Conservation (phyloP, 1,140 invertebrate species). For the Tribolium madens region DNA sequence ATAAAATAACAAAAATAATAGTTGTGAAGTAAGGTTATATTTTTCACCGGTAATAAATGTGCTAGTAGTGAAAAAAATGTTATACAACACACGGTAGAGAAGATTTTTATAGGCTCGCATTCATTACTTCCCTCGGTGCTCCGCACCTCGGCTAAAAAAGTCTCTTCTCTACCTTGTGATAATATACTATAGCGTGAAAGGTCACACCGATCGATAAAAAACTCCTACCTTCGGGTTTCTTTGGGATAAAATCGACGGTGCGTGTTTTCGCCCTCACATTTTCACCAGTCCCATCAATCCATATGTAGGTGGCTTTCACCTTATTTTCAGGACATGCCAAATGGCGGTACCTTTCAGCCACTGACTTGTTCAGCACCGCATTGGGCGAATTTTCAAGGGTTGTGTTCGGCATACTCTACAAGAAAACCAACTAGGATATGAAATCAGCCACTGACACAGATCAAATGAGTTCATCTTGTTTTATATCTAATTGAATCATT, state of each 20-base stretch:
- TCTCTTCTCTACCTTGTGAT: no score
- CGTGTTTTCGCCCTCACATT: conserved; percentile 88
- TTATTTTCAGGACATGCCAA: conserved; percentile 82
- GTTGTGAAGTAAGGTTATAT: no score
- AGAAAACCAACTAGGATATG: no score
- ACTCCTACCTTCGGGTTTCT: conserved; percentile 75
- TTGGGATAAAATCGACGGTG: conserved; percentile 84
- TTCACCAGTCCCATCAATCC: conserved; percentile 96
- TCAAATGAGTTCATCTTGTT: not conserved
- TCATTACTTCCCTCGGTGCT: no score
- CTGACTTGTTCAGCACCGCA: conserved; percentile 79
- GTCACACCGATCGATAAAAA: conserved; percentile 12
- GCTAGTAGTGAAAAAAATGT: no score
- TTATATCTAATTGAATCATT: conserved; percentile 2
- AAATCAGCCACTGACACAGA: not conserved
- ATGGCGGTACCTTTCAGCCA: conserved; percentile 79
- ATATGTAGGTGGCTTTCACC: conserved; percentile 91
- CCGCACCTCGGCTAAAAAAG: no score
- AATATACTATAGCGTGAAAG: no score
- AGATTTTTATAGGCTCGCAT: no score
- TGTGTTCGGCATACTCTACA: conserved; percentile 66
- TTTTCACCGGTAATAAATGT: no score
- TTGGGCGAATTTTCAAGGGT: conserved; percentile 76
- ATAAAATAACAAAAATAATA: no score
- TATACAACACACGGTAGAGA: no score